Base-by-base conservation (phyloP, 2,797 vertebrate species). In the Passerculus sandwichensis region DNA sequence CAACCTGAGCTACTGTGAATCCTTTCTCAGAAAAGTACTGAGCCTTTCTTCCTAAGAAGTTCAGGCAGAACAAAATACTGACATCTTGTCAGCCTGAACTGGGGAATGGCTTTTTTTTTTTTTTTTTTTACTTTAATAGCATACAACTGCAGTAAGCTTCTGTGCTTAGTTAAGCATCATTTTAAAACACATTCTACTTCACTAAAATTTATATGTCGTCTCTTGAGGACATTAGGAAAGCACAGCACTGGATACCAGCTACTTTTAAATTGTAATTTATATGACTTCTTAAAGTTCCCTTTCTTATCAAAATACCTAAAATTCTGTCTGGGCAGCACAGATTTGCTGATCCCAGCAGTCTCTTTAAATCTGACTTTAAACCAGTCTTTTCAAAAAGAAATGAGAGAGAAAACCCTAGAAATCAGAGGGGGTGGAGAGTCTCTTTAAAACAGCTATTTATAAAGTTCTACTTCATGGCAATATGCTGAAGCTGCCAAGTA, bases 361-460 rank as follows among this genome's bases (percentile, higher is more conserved):
- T 88, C 59, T 60, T 89, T 56, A 94, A 88, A 76, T 25, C 15
- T 56, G 42, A 78, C 6, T 54, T 90, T 59, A 79, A 76, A 67
- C 13, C 40, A 23, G 0, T 50, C 6, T 83, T 77, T 61, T 57
- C 29, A 42, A 85, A 45, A 69, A 62, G 25, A 78, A 81, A 65
- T 30, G 16, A 76, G 42, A 73, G 15, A 45, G 17, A 81, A 91
- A 69, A 88, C 9, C 6, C 3, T 15, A 29, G 51, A 75, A 84
- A 75, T 29, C 1, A 1, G 23, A 66, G n/a, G 4, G 3, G 1
- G 3, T 38, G 17, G 4, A 40, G 14, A 15, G 8, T 48, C 6
- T 30, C 47, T 88, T 83, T 89, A 69, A 44, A 71, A 66, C 3
- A 67, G 18, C 42, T 93, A 56, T 79, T 91, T 88, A 85, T 62